phyloP scores from a whole-genome alignment of 2,888 invertebrate genomes.

The Hydrotaea diabolus region DNA sequence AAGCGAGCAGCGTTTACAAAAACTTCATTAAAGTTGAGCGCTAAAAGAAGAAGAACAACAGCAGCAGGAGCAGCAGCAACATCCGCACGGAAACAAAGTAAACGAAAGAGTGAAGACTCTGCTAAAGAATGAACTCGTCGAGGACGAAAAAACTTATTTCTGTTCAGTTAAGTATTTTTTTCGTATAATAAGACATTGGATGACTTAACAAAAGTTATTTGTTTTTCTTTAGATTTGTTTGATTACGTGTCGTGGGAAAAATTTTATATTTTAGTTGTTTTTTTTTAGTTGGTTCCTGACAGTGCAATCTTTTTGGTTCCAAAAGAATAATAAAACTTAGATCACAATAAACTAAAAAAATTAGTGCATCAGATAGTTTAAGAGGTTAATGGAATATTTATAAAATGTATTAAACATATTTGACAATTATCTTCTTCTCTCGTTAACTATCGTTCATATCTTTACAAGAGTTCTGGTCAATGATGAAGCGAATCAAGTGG shows the following conservation, averaged over 20 bases:
- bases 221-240: constrained; percentile 53
- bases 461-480: no score
- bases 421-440: no score
- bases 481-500: no score
- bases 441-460: no score
- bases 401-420: no score
- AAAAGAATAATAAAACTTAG: neutral
- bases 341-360: neutral
- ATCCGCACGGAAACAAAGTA: neutral
- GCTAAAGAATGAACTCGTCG: neutral
- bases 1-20: constrained; percentile 40
- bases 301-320: neutral
- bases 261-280: neutral
- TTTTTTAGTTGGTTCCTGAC: neutral
- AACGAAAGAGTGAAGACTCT: constrained; percentile 42
- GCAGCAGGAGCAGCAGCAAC: neutral
- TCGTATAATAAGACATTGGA: constrained; percentile 59
- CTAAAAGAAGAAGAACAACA: neutral
- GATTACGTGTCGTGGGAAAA: constrained; percentile 61
- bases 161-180: constrained; percentile 2
- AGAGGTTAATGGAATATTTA: neutral
- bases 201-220: constrained; percentile 62
- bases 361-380: neutral
- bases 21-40: constrained; percentile 51
- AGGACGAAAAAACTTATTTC: constrained; percentile 6